Evolutionary conservation across 2,797 vertebrate genomes (phyloP).

Genomic region (Florisuga fusca): DNA sequence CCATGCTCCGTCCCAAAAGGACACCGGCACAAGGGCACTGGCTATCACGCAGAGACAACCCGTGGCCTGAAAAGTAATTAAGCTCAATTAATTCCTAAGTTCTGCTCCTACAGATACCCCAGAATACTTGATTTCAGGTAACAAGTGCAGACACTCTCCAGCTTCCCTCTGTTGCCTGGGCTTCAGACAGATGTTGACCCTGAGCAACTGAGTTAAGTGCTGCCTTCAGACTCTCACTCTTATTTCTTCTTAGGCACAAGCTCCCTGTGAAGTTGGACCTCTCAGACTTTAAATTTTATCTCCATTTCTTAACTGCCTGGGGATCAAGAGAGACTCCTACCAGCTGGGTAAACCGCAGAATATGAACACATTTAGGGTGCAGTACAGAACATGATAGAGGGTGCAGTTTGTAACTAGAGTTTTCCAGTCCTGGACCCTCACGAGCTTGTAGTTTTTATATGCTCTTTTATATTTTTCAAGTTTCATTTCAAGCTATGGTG

Average conservation of each 20-base stretch:
- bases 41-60: neutral
- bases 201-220: neutral
- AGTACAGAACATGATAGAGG: neutral
- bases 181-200: neutral
- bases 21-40: neutral
- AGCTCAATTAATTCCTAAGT: neutral
- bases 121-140: neutral
- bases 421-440: neutral
- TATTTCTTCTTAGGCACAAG: neutral
- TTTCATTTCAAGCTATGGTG: neutral
- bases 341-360: neutral
- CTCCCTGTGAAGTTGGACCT: neutral
- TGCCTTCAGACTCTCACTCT: neutral
- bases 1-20: neutral
- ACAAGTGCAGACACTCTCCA: neutral
- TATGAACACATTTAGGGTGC: neutral
- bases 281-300: neutral
- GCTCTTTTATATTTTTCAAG: neutral
- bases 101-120: neutral
- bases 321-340: neutral
- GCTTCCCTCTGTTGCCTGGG: fast-evolving
- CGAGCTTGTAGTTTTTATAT: neutral
- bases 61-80: neutral
- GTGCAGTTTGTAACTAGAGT: neutral
- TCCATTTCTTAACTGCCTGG: neutral